Evolutionary conservation across 2,797 vertebrate genomes (phyloP).

Genomic region (Brachymystax lenok): DNA sequence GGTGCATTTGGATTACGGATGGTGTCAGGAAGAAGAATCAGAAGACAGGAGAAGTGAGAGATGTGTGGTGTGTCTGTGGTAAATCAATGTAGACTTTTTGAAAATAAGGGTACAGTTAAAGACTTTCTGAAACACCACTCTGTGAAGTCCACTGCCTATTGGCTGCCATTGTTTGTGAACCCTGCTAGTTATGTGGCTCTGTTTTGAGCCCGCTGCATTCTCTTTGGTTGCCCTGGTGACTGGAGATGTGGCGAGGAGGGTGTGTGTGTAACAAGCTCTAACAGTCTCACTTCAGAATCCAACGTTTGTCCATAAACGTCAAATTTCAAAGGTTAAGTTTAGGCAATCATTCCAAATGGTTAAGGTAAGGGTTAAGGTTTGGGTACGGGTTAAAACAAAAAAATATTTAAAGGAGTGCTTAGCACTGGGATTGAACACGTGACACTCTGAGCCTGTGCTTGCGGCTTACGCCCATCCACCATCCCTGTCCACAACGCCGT

Average conservation of each 20-base stretch:
- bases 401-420: too few relatives aligned
- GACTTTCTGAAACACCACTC: not conserved
- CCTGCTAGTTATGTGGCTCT: not conserved
- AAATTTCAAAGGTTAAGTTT: too few relatives aligned
- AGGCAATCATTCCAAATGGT: too few relatives aligned
- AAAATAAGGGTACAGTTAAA: not conserved
- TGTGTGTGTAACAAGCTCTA: not conserved
- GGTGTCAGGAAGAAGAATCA: not conserved
- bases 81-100: not conserved
- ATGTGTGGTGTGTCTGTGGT: not conserved
- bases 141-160: conserved; percentile 15
- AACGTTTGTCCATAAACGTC: too few relatives aligned
- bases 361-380: too few relatives aligned
- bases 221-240: conserved; percentile 46
- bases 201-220: conserved; percentile 18
- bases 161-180: conserved; percentile 19
- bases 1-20: conserved; percentile 9
- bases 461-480: too few relatives aligned
- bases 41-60: not conserved
- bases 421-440: too few relatives aligned
- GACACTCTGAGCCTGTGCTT: too few relatives aligned
- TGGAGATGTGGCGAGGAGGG: conserved; percentile 18
- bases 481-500: too few relatives aligned
- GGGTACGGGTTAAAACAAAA: too few relatives aligned
- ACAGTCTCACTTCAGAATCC: too few relatives aligned